Percentiles rank a stretch among this genome's conserved stretches.
Conservation (phyloP, 2,797 vertebrate genomes). For the Cyprinella venusta region DNA sequence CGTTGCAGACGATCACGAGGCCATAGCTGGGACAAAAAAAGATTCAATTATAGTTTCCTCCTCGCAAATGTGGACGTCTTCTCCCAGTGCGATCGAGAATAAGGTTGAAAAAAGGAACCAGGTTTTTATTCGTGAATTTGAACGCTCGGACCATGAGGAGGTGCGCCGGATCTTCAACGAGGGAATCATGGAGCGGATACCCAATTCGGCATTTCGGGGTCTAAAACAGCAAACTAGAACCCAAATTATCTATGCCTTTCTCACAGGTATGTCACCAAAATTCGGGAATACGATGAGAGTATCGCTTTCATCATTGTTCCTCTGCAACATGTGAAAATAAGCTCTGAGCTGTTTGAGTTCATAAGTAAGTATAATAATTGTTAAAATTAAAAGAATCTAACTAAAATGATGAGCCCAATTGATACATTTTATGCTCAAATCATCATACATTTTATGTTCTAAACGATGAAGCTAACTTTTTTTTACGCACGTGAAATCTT, state of each 20-base stretch:
- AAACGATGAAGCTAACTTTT: not conserved
- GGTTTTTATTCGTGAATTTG: slow-evolving; percentile 91
- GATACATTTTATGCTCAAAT: not conserved
- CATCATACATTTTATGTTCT: not conserved
- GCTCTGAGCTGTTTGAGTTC: not conserved
- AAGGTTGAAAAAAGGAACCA: slow-evolving; percentile 76
- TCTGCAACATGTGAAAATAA: slow-evolving; percentile 8
- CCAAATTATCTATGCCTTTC: slow-evolving; percentile 87
- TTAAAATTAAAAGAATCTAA: slow-evolving; percentile 3
- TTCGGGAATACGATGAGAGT: not conserved
- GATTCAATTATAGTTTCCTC: slow-evolving; percentile 84
- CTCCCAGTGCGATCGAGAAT: slow-evolving; percentile 70
- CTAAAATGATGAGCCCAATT: not conserved
- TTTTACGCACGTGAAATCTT: not conserved
- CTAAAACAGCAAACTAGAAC: slow-evolving; percentile 87
- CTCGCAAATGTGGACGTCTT: slow-evolving; percentile 87
- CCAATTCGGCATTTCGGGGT: slow-evolving; percentile 92
- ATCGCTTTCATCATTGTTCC: slow-evolving; percentile 12
- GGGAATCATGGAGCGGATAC: slow-evolving; percentile 95
- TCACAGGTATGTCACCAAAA: slow-evolving; percentile 84
- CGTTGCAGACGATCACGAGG: slow-evolving; percentile 91
- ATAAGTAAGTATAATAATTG: not conserved
- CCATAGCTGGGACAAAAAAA: slow-evolving; percentile 89
- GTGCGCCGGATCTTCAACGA: slow-evolving; percentile 94
- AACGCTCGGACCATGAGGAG: slow-evolving; percentile 85